Conservation (phyloP, 92 coral and sea anemone species). For the Heliopora coerulea region DNA sequence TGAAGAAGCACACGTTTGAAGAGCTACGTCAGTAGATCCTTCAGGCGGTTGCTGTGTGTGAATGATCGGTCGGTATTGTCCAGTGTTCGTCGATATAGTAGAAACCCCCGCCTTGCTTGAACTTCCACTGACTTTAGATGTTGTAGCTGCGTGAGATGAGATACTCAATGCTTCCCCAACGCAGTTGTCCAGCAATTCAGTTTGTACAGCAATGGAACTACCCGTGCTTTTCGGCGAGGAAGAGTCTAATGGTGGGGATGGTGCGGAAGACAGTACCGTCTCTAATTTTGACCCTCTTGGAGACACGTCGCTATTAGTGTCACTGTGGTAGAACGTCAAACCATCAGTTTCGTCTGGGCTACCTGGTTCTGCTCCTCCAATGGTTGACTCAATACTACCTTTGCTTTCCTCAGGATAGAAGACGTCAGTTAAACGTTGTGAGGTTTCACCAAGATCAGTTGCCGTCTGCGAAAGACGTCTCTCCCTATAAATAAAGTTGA, state of each 20-base stretch:
- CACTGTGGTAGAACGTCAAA: slow-evolving; percentile 41
- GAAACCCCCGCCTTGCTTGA: neutral
- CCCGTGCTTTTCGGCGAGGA: slow-evolving; percentile 36
- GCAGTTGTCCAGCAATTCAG: neutral
- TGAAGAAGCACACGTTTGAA: neutral
- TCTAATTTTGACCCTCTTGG: slow-evolving; percentile 28
- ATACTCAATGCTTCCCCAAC: neutral
- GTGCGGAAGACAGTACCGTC: slow-evolving; percentile 2
- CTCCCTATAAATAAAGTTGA: slow-evolving; percentile 14
- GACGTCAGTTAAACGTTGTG: slow-evolving; percentile 9
- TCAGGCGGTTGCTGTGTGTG: neutral
- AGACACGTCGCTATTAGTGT: slow-evolving; percentile 35
- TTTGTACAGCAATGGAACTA: slow-evolving; percentile 30
- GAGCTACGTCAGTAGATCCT: neutral
- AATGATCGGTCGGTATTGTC: neutral
- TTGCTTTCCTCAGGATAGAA: neutral
- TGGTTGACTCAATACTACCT: neutral
- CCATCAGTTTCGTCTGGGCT: slow-evolving; percentile 18
- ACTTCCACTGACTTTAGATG: neutral
- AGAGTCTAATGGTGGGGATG: slow-evolving; percentile 33
- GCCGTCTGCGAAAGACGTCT: neutral
- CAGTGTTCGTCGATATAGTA: neutral
- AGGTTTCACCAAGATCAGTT: neutral
- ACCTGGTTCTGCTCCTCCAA: neutral
- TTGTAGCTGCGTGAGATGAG: neutral